Evolutionary conservation across 1,140 invertebrate species (phyloP).

Genomic region (Palaemon carinicauda): DNA sequence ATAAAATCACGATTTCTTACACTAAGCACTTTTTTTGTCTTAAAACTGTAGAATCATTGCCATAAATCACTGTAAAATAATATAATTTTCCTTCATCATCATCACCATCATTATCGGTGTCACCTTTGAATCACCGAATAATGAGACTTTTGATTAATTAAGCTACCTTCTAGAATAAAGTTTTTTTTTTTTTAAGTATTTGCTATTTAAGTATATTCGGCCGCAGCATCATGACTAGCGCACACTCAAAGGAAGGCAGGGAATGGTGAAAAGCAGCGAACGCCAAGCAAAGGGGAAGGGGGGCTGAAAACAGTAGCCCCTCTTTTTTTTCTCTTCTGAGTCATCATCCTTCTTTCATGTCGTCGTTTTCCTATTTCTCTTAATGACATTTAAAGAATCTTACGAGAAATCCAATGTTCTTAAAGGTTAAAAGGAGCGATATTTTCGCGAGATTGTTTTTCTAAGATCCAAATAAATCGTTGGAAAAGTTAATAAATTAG

Average conservation of each 20-base stretch:
- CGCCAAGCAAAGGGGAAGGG: too few species aligned
- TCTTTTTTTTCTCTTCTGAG: not conserved
- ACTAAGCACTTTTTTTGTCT: not conserved
- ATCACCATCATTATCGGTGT: conserved; percentile 4
- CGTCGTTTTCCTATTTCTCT: not conserved
- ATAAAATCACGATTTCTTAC: not conserved
- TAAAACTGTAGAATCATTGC: not conserved
- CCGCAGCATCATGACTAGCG: conserved; percentile 25
- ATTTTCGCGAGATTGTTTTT: too few species aligned
- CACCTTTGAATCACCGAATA: not conserved
- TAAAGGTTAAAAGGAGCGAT: too few species aligned
- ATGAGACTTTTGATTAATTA: not conserved
- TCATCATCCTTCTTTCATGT: not conserved
- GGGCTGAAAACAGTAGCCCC: too few species aligned
- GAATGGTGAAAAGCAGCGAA: not conserved
- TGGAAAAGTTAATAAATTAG: too few species aligned
- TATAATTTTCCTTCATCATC: not conserved
- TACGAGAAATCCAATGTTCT: not conserved
- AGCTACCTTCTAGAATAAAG: too few species aligned
- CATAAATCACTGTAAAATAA: not conserved
- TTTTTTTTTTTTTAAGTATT: conserved; percentile 13
- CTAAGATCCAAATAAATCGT: too few species aligned
- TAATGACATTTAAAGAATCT: not conserved
- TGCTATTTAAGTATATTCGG: conserved; percentile 34
- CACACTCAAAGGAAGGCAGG: conserved; percentile 18